phyloP scores from a whole-genome alignment of 2,888 invertebrate species.

The Coecobrya sp. region DNA sequence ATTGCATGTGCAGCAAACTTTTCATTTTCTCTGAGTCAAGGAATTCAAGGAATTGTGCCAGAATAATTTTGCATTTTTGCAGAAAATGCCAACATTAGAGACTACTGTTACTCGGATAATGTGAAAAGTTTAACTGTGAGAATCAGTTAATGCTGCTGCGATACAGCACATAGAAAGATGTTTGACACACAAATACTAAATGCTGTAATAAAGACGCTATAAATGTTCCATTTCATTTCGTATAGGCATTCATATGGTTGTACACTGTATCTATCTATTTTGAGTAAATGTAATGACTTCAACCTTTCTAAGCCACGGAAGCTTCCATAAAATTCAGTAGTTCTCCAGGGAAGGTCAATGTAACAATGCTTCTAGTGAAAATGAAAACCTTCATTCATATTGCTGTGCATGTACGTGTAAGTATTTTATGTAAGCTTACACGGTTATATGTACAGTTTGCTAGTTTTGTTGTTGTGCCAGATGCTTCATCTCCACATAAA shows the following conservation, averaged over 20 bases:
- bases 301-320: slow-evolving; percentile 29
- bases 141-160: slow-evolving; percentile 3
- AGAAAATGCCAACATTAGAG: background rate
- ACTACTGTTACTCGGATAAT: slow-evolving; percentile 9
- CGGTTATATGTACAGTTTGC: background rate
- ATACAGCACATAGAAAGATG: background rate
- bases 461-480: slow-evolving; percentile 48
- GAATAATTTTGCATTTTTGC: slow-evolving; percentile 42
- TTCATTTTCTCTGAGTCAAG: background rate
- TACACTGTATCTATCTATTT: background rate
- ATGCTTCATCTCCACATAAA: slow-evolving; percentile 61
- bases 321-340: slow-evolving; percentile 10
- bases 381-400: slow-evolving; percentile 6
- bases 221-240: slow-evolving; percentile 21
- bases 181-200: slow-evolving; percentile 32
- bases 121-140: slow-evolving; percentile 41
- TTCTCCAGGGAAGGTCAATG: slow-evolving; percentile 60
- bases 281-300: slow-evolving; percentile 18
- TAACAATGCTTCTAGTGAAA: slow-evolving; percentile 53
- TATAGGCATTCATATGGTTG: background rate
- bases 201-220: slow-evolving; percentile 7
- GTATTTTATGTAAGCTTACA: background rate
- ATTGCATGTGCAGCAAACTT: slow-evolving; percentile 36
- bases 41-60: background rate
- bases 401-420: background rate